Conservation (phyloP, 2,888 invertebrate genomes). For the Ariolimax columbianus region DNA sequence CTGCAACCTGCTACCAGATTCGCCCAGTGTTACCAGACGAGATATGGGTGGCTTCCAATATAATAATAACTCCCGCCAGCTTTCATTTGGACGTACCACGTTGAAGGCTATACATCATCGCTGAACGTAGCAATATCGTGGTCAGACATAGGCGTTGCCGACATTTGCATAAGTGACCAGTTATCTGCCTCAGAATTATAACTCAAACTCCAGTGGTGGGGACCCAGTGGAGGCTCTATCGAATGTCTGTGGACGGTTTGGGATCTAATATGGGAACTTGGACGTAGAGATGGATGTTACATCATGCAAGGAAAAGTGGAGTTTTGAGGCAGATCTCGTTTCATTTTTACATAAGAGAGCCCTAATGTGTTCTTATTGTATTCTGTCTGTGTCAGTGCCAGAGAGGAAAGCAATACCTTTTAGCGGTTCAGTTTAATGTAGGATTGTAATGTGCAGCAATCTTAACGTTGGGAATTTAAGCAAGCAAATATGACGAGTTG, state of each 20-base stretch:
- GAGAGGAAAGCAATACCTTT: not conserved
- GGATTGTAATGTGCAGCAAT: not conserved
- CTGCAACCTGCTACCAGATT: too few species aligned
- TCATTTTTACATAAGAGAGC: constrained; percentile 2
- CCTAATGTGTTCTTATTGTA: constrained; percentile 26
- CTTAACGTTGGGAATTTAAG: not conserved
- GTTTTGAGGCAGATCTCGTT: constrained; percentile 20
- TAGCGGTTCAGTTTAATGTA: not conserved
- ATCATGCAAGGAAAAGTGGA: not conserved
- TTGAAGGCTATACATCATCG: constrained; percentile 16
- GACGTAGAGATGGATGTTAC: constrained; percentile 6
- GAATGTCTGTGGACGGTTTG: constrained; percentile 19
- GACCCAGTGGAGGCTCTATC: constrained; percentile 19
- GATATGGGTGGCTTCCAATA: too few species aligned
- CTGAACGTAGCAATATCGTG: not conserved
- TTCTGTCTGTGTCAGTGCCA: not conserved
- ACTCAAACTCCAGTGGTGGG: not conserved
- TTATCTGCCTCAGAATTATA: constrained; percentile 40
- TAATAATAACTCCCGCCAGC: not conserved
- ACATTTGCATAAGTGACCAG: constrained; percentile 30
- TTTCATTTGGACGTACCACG: not conserved
- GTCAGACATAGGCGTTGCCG: not conserved
- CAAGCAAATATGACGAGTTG: too few species aligned
- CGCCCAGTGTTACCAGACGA: too few species aligned
- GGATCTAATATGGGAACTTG: constrained; percentile 28